Conservation (phyloP, 53 echinoderm and acorn worm species). For the Temnopleurus reevesii region DNA sequence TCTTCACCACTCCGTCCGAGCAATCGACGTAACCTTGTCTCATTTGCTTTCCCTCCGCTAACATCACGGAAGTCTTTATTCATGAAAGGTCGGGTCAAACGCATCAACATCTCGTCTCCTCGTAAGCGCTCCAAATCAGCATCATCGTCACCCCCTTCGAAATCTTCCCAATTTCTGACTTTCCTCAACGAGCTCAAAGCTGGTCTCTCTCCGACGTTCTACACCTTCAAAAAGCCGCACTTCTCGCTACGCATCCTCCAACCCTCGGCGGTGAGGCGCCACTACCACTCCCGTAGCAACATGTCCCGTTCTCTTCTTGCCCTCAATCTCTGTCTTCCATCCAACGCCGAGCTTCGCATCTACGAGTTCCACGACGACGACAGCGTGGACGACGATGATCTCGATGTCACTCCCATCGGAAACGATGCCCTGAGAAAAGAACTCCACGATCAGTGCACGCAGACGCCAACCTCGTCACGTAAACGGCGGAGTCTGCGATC, state of each 20-base stretch:
- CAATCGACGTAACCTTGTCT: not conserved
- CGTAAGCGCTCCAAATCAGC: constrained; percentile 37
- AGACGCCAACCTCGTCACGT: constrained; percentile 38
- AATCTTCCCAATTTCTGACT: constrained; percentile 49
- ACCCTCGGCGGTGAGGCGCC: constrained; percentile 54
- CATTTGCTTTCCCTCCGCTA: constrained; percentile 52
- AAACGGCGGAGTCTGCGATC: not conserved
- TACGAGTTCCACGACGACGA: constrained; percentile 71
- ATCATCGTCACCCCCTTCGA: constrained; percentile 1
- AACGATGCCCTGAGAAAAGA: not conserved
- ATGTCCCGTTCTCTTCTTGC: constrained; percentile 64
- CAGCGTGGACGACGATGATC: constrained; percentile 45
- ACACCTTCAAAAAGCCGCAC: constrained; percentile 72
- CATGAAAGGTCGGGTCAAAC: constrained; percentile 38
- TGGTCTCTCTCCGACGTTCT: constrained; percentile 70
- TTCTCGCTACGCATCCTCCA: constrained; percentile 76
- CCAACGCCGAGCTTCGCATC: constrained; percentile 54
- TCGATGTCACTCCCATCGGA: constrained; percentile 1
- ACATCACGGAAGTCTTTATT: constrained; percentile 63
- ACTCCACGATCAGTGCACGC: constrained; percentile 32
- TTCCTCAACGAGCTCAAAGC: constrained; percentile 61
- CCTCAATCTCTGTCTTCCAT: constrained; percentile 67
- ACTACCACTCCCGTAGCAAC: not conserved
- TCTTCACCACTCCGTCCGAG: constrained; percentile 35
- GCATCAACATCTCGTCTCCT: constrained; percentile 56